Base-by-base conservation (phyloP, 2,113 vertebrate genomes). In the Tychaedon coryphoeus region DNA sequence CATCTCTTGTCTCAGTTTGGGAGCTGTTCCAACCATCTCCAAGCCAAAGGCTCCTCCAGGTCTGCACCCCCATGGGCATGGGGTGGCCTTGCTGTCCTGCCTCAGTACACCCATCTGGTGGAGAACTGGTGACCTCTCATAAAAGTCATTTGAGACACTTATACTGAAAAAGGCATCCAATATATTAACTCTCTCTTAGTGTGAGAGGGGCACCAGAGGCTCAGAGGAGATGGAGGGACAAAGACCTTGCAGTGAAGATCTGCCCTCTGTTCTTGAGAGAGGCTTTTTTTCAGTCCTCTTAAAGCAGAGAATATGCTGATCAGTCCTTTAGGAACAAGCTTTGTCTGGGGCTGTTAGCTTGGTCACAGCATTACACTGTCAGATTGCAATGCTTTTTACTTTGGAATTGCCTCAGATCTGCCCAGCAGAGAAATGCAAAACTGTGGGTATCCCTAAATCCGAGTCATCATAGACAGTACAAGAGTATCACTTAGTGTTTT, bases 251-350 rank as follows among this genome's bases (percentile, higher is more conserved):
- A 25, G 17, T 45, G 14, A 19, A 10, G 8, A 60, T 45, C 10
- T 50, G n/a, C 17, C 19, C 36, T 6, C 10, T 60, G 24, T 36
- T 28, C 33, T 34, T 0, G 0, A 42, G 16, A 67, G 42, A 47
- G 9, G 15, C 8, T 45, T 76, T 2, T 1, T n/a, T 70, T 76
- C 73, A 81, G 42, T 8, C 28, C 26, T 40, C 29, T 40, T 51
- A 60, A 60, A 70, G 23, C 12, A 82, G 42, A 53, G 64, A 85
- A 75, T 48, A 15, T 77, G 20, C 38, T 50, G 14, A 50, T 34
- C 33, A 65, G 28, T 16, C 53, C n/a, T 51, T 56, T 19, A 57
- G 31, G 78, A 89, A 8, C 3, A 51, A 81, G 8, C 1, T 8
- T 80, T 66, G 65, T 1, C 22, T 86, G 38, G 25, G 10, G 31